Conservation (phyloP, 2,797 vertebrate genomes). For the Denticeps clupeoides region DNA sequence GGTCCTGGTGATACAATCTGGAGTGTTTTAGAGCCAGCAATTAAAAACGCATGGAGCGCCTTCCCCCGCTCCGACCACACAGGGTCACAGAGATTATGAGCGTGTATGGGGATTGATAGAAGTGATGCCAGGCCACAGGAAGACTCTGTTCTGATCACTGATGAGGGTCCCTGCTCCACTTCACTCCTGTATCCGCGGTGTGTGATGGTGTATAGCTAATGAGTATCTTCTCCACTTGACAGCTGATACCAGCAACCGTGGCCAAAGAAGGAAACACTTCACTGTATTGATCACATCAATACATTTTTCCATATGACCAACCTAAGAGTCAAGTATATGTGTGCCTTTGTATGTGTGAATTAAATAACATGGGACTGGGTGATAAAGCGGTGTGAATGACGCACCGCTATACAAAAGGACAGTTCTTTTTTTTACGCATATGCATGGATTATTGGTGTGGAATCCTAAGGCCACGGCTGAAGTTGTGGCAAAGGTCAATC, state of each 20-base stretch:
- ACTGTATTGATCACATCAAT: conserved; percentile 26
- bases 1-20: conserved; percentile 12
- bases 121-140: conserved; percentile 51
- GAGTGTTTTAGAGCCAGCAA: conserved; percentile 22
- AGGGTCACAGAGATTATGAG: conserved; percentile 61
- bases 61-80: conserved; percentile 54
- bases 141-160: conserved; percentile 43
- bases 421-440: conserved; percentile 23
- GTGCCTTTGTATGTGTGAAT: neutral
- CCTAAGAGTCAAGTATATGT: neutral
- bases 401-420: conserved; percentile 16
- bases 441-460: conserved; percentile 47
- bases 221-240: conserved; percentile 42
- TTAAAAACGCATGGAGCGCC: conserved; percentile 27
- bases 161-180: conserved; percentile 55
- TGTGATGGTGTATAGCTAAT: conserved; percentile 49
- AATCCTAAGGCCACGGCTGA: conserved; percentile 41
- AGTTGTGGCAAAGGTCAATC: conserved; percentile 39
- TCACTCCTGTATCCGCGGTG: conserved; percentile 53
- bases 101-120: conserved; percentile 53
- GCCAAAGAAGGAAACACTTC: conserved; percentile 11
- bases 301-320: conserved; percentile 5
- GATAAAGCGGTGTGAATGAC: conserved; percentile 28
- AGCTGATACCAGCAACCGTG: conserved; percentile 27
- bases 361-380: conserved; percentile 1